Base-by-base conservation (phyloP, 1,140 invertebrate genomes). In the Trichogramma pretiosum region DNA sequence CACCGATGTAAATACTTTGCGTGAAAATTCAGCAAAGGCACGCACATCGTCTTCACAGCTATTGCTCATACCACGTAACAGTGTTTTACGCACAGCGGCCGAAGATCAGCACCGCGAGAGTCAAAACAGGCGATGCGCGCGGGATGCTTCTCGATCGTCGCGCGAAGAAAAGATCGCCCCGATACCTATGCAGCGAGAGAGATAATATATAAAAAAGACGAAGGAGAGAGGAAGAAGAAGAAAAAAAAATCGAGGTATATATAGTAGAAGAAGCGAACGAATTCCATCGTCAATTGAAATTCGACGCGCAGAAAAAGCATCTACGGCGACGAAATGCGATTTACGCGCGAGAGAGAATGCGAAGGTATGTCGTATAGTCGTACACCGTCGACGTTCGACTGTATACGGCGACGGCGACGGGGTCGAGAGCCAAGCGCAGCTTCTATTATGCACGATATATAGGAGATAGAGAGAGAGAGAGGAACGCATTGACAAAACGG, bases 1-100 rank as follows among this genome's bases (percentile, higher is more conserved):
- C 57, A 54, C 60, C 54, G 58, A 61, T 66, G 64, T 66, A 67
- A 67, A 67, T 67, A 66, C 57, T 56, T 53, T 66, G n/a, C 63
- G 61, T 68, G n/a, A 65, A 68, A 68, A 63, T 65, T 60, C 55
- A 56, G 41, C 55, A n/a, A n/a, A n/a, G n/a, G n/a, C n/a, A n/a
- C n/a, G n/a, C n/a, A n/a, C n/a, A n/a, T n/a, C n/a, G n/a, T n/a
- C n/a, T n/a, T n/a, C n/a, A n/a, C n/a, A n/a, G n/a, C n/a, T n/a
- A n/a, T n/a, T n/a, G n/a, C n/a, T n/a, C n/a, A n/a, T n/a, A n/a
- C n/a, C n/a, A 41, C 47, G 55, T 32, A 24, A 30, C 53, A 60
- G 56, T 61, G 60, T 60, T 57, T 43, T 48, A 24, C 37, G 35
- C 38, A n/a, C n/a, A n/a, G 22, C 21, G 21, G 33, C n/a, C 30